Evolutionary conservation across 2,797 vertebrate genomes (phyloP).

Genomic region (Enteromius unitaeniatus): DNA sequence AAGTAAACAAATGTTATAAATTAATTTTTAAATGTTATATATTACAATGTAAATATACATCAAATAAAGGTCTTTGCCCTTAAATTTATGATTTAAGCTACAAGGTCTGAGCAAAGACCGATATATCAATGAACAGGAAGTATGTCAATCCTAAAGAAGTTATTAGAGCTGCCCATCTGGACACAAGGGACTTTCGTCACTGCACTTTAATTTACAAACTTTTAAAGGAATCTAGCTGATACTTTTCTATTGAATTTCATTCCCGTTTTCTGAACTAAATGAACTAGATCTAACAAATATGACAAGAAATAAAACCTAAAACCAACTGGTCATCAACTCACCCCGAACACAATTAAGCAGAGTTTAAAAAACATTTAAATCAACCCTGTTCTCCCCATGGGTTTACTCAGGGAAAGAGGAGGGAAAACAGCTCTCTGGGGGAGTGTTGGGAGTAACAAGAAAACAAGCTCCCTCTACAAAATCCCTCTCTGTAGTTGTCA

Average conservation of each 20-base stretch:
- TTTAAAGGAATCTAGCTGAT: conserved; percentile 40
- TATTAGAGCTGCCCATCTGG: conserved; percentile 84
- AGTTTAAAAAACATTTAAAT: conserved; percentile 63
- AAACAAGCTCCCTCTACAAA: conserved; percentile 78
- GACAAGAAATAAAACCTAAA: not conserved
- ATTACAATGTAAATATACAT: not conserved
- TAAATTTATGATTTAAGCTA: conserved; percentile 3
- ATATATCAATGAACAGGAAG: conserved; percentile 74
- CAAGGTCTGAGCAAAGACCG: conserved; percentile 75
- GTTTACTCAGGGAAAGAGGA: conserved; percentile 68
- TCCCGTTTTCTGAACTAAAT: not conserved
- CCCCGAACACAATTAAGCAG: conserved; percentile 18
- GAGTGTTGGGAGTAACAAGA: conserved; percentile 86
- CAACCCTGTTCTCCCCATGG: conserved; percentile 70
- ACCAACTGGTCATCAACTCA: conserved; percentile 45
- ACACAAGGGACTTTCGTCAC: conserved; percentile 74
- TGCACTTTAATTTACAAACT: conserved; percentile 68
- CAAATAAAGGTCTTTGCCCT: not conserved
- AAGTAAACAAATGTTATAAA: not conserved
- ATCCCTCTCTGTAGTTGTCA: conserved; percentile 94
- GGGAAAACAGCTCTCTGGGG: conserved; percentile 70
- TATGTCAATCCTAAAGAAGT: conserved; percentile 84
- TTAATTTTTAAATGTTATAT: not conserved
- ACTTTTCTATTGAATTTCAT: not conserved
- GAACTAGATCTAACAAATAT: not conserved